A percentile compares a stretch with the other conserved stretches of the same genome.
These are phyloP conservation scores for Papilio elwesi DNA, from an alignment of 2,888 invertebrate species.

Conservation along the genomic window DNA sequence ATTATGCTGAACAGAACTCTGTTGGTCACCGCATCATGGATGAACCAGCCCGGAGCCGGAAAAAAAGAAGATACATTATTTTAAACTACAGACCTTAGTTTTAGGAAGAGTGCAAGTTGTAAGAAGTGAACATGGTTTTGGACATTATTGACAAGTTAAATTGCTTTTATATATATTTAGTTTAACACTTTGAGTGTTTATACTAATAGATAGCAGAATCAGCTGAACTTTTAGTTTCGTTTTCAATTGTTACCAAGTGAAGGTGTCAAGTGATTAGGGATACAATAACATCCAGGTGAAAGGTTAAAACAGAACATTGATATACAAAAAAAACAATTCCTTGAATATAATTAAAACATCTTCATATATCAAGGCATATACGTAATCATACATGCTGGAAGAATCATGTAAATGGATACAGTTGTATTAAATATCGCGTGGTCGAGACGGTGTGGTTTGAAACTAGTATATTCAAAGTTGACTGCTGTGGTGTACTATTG, in stretches of 20 bases:
- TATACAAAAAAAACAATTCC: background rate
- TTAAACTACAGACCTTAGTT: too few species aligned
- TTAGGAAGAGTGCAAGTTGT: too few species aligned
- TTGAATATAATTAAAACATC: background rate
- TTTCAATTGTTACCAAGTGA: background rate
- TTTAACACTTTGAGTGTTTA: background rate
- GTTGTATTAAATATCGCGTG: background rate
- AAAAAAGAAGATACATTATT: too few species aligned
- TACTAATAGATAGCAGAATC: background rate
- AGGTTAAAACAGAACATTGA: background rate
- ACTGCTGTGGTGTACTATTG: background rate
- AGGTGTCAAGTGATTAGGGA: background rate
- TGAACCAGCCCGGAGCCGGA: too few species aligned
- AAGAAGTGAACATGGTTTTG: too few species aligned
- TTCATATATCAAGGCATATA: background rate
- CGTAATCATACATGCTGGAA: background rate
- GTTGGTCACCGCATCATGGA: too few species aligned
- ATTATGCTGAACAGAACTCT: too few species aligned
- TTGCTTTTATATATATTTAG: too few species aligned
- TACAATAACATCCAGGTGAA: background rate
- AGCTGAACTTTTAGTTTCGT: background rate
- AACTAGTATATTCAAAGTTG: background rate
- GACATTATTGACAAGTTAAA: too few species aligned
- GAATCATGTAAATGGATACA: slow-evolving; percentile 2
- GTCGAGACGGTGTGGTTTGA: background rate